Conservation (phyloP, 2,797 vertebrate species). For the Peromyscus nudipes region DNA sequence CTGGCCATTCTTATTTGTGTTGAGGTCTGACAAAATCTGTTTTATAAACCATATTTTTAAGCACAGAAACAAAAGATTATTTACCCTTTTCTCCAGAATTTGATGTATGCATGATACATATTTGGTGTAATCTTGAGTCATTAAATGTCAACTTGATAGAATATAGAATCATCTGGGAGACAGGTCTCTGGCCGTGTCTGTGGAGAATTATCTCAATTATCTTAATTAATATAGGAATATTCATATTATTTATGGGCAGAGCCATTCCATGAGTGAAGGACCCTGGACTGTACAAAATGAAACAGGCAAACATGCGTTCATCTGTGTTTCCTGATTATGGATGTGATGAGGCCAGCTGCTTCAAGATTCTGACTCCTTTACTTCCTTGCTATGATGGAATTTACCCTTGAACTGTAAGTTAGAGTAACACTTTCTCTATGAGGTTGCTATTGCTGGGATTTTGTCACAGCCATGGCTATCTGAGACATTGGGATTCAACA, state of each 20-base stretch:
- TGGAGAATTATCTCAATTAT: background rate
- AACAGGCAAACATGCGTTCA: background rate
- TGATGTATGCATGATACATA: background rate
- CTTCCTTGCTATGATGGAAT: background rate
- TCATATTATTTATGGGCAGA: background rate
- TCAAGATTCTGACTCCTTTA: background rate
- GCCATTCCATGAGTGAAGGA: background rate
- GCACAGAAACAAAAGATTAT: background rate
- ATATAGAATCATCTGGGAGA: background rate
- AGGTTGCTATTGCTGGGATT: background rate
- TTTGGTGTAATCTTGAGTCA: background rate
- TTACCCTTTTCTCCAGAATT: background rate
- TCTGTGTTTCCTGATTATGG: background rate
- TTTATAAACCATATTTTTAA: background rate
- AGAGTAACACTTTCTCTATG: background rate
- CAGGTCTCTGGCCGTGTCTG: background rate
- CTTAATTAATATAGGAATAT: background rate
- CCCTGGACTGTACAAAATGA: background rate
- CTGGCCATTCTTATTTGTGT: background rate
- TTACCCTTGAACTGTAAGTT: background rate
- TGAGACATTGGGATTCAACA: background rate
- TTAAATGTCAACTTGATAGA: background rate
- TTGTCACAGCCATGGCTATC: background rate
- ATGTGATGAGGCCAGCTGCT: background rate
- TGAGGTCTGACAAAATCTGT: background rate